Conservation (phyloP, 2,113 vertebrate genomes). For the Eolophus roseicapilla region DNA sequence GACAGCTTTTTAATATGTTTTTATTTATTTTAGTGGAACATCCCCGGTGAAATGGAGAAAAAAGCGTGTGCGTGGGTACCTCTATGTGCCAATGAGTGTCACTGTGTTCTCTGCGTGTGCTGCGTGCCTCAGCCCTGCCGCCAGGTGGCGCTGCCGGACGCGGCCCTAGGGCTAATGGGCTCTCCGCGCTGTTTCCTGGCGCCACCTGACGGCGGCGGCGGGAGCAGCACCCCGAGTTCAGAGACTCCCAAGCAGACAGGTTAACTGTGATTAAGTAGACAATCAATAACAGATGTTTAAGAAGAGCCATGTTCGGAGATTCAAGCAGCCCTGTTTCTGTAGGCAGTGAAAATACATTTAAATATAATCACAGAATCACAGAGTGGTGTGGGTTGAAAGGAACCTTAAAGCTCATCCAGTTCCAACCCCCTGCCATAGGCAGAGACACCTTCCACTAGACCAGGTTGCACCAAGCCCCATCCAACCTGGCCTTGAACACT, state of each 20-base stretch:
- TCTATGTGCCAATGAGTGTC: neutral
- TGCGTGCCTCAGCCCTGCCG: neutral
- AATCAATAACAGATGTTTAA: neutral
- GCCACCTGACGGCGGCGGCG: neutral
- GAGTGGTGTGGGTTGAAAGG: neutral
- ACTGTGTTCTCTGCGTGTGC: neutral
- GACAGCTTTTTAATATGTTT: neutral
- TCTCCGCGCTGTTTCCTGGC: neutral
- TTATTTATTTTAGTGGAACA: neutral
- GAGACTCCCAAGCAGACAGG: neutral
- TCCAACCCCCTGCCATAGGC: neutral
- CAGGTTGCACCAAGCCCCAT: neutral
- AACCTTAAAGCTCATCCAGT: neutral
- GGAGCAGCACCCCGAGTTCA: neutral
- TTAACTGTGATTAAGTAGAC: neutral
- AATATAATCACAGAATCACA: neutral
- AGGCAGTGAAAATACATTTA: neutral
- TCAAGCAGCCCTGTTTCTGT: neutral
- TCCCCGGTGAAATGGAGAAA: neutral
- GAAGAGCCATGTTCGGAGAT: neutral
- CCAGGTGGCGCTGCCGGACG: neutral
- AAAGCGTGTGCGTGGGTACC: accelerated
- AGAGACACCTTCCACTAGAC: neutral
- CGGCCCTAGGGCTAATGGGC: neutral
- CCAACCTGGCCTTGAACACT: neutral